Percentiles rank a stretch among this genome's conserved stretches.
phyloP scores from a whole-genome alignment of 2,797 vertebrate genomes.

The Taeniopygia guttata region DNA sequence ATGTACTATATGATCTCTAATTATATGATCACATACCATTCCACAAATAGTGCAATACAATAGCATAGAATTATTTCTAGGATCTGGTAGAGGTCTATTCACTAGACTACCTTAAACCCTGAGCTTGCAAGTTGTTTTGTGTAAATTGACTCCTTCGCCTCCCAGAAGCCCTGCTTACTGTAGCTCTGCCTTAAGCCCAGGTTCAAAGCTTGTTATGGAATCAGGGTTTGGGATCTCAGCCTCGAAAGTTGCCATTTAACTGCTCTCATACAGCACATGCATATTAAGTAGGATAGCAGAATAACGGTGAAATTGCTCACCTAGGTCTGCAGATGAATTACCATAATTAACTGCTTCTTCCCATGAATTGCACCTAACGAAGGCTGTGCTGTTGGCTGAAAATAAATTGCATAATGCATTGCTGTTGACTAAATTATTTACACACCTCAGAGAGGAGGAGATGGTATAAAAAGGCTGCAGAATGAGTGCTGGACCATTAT shows the following conservation, averaged over 20 bases:
- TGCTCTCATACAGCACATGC: constrained; percentile 13
- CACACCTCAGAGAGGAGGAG: constrained; percentile 27
- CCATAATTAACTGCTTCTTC: constrained; percentile 62
- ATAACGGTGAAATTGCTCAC: constrained; percentile 54
- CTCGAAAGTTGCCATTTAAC: constrained; percentile 53
- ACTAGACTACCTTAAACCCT: constrained; percentile 38
- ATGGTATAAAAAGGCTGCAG: constrained; percentile 28
- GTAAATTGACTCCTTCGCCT: constrained; percentile 13
- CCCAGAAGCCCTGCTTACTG: constrained; percentile 14
- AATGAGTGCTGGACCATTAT: neutral
- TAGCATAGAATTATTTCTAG: constrained; percentile 60
- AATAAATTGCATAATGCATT: constrained; percentile 66
- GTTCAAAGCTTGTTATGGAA: constrained; percentile 5
- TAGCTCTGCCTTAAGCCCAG: neutral
- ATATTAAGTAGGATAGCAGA: constrained; percentile 49
- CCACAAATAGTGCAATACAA: constrained; percentile 52
- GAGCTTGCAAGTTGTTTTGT: constrained; percentile 14
- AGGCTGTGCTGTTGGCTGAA: constrained; percentile 57
- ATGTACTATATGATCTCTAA: constrained; percentile 49
- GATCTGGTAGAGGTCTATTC: constrained; percentile 38
- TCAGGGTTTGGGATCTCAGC: constrained; percentile 18
- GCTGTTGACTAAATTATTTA: constrained; percentile 66
- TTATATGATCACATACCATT: constrained; percentile 60
- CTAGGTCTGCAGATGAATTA: constrained; percentile 64
- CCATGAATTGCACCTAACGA: constrained; percentile 59